These are phyloP conservation scores for Ameiurus melas DNA, from an alignment of 2,113 vertebrate genomes.

Conservation along the genomic window DNA sequence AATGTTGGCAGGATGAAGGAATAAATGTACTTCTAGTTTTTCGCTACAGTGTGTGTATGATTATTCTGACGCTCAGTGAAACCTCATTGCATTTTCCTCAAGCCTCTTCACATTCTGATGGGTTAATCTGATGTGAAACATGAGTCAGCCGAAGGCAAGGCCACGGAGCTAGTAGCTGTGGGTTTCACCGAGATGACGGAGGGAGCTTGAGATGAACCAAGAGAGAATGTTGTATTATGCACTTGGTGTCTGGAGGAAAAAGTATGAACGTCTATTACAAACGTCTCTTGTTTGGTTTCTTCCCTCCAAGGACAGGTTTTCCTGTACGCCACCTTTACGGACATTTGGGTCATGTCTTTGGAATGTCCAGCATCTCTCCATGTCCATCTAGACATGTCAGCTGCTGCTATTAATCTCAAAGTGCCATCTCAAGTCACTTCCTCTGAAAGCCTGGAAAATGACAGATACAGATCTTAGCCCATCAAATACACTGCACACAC, in stretches of 20 bases:
- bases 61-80: not conserved
- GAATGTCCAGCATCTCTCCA: not conserved
- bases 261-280: not conserved
- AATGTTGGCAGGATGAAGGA: not conserved
- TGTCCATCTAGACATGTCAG: conserved; percentile 48
- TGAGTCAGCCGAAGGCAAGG: not conserved
- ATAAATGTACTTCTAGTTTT: not conserved
- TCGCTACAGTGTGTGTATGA: not conserved
- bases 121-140: conserved; percentile 42
- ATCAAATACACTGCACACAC: conserved; percentile 10
- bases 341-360: conserved; percentile 8
- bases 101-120: conserved; percentile 5
- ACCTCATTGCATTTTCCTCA: not conserved
- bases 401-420: conserved; percentile 46
- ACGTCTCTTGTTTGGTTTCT: not conserved
- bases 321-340: not conserved
- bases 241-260: not conserved
- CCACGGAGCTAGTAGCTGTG: conserved; percentile 19
- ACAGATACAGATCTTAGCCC: conserved; percentile 66
- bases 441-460: conserved; percentile 56
- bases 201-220: not conserved
- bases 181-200: conserved; percentile 16
- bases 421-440: conserved; percentile 52
- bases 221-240: not conserved
- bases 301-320: not conserved